A percentile compares a stretch with the other conserved stretches of the same genome.
Conservation (phyloP, 1,140 invertebrate genomes). For the Bombus superbus region DNA sequence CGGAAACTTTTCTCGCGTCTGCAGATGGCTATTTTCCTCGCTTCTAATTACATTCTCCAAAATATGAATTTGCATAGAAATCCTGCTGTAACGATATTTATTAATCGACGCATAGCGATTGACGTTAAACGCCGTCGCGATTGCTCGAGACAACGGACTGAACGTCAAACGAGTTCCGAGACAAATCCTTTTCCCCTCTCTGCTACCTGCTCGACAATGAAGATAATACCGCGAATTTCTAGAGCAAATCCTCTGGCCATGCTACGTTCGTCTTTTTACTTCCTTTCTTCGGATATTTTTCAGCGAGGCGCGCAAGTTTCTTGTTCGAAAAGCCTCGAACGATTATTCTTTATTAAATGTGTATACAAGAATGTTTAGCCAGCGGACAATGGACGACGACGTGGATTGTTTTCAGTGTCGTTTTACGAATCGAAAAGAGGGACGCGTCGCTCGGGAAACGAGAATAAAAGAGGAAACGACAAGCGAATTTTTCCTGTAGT, state of each 20-base stretch:
- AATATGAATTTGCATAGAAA: too few species aligned
- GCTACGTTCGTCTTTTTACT: background rate
- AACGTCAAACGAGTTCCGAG: constrained; percentile 26
- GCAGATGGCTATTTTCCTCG: too few species aligned
- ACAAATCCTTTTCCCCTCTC: constrained; percentile 14
- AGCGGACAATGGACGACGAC: constrained; percentile 8
- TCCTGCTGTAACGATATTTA: constrained; percentile 13
- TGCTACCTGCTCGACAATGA: background rate
- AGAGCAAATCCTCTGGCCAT: constrained; percentile 12
- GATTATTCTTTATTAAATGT: constrained; percentile 43
- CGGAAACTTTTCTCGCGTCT: too few species aligned
- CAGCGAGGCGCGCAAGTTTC: background rate
- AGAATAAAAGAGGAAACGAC: too few species aligned
- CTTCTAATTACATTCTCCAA: too few species aligned
- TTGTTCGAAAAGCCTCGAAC: constrained; percentile 15
- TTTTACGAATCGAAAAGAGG: constrained; percentile 20
- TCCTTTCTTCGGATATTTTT: constrained; percentile 8
- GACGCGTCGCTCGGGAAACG: background rate
- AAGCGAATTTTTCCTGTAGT: constrained; percentile 7
- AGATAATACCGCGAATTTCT: constrained; percentile 37
- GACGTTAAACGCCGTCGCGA: constrained; percentile 27
- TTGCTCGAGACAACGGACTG: constrained; percentile 23
- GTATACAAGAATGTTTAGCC: constrained; percentile 12
- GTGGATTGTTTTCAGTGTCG: constrained; percentile 19
- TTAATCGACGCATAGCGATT: constrained; percentile 10